Percentiles rank a stretch among this genome's conserved stretches.
These are phyloP conservation scores for Amazona guildingii DNA, from an alignment of 2,113 vertebrate species.

Conservation along the genomic window DNA sequence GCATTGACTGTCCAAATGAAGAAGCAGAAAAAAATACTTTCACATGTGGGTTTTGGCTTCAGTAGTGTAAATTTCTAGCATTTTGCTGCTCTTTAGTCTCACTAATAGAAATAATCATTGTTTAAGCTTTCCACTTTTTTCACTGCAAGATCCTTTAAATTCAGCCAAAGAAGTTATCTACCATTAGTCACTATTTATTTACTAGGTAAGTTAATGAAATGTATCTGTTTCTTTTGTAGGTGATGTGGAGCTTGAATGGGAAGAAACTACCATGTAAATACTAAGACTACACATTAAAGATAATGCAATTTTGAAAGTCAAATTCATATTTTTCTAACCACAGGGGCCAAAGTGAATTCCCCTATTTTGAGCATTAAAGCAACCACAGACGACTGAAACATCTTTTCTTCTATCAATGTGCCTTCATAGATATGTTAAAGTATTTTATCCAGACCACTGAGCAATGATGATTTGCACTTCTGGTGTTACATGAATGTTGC, in stretches of 20 bases:
- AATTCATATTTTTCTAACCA: constrained; percentile 61
- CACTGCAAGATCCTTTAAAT: not conserved
- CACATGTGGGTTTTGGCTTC: not conserved
- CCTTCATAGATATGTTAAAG: constrained; percentile 56
- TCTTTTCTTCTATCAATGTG: constrained; percentile 60
- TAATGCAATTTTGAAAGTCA: constrained; percentile 41
- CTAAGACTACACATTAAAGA: constrained; percentile 1
- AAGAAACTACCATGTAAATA: constrained; percentile 96
- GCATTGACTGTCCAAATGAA: not conserved
- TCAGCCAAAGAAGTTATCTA: not conserved
- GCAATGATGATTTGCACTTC: not conserved
- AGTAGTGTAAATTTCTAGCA: not conserved
- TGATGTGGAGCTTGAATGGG: constrained; percentile 98
- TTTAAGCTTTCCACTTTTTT: not conserved
- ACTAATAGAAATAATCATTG: not conserved
- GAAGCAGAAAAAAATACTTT: not conserved
- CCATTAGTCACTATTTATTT: not conserved
- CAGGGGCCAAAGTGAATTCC: constrained; percentile 76
- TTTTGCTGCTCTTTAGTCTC: not conserved
- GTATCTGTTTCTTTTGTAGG: constrained; percentile 76
- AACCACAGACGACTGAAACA: not conserved
- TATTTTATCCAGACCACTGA: constrained; percentile 32
- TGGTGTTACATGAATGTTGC: not conserved
- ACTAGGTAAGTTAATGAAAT: not conserved
- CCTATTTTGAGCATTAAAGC: constrained; percentile 55